Percentiles rank a stretch among this genome's conserved stretches.
Evolutionary conservation across 1,140 invertebrate genomes (phyloP).

Genomic region (Aphelinus atriplicis): DNA sequence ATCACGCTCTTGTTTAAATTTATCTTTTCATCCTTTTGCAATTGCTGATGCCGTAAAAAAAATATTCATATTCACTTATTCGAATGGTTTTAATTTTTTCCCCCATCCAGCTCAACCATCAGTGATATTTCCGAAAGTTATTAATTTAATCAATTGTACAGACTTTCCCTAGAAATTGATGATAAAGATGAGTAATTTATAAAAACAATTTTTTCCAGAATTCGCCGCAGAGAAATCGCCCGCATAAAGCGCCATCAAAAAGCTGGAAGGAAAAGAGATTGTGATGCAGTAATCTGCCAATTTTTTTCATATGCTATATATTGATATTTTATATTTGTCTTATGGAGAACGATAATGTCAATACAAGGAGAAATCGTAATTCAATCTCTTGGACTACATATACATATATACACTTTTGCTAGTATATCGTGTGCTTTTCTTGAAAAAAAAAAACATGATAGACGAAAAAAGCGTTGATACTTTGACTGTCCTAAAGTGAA

Average conservation of each 20-base stretch:
- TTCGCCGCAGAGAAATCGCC: conserved; percentile 53
- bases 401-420: conserved; percentile 38
- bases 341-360: conserved; percentile 48
- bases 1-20: too few species aligned
- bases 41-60: neutral
- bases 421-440: conserved; percentile 45
- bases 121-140: too few species aligned
- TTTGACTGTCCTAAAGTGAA: conserved; percentile 35
- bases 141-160: too few species aligned
- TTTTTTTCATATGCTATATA: conserved; percentile 60
- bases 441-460: conserved; percentile 35
- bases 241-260: conserved; percentile 45
- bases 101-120: too few species aligned
- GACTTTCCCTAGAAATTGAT: too few species aligned
- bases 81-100: too few species aligned
- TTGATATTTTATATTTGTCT: conserved; percentile 59
- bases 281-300: conserved; percentile 46
- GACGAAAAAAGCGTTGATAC: conserved; percentile 25
- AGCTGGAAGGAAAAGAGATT: conserved; percentile 40
- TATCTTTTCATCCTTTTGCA: neutral
- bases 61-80: too few species aligned
- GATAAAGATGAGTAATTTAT: too few species aligned
- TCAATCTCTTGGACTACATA: conserved; percentile 48
- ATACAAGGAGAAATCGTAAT: conserved; percentile 47
- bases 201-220: conserved; percentile 49